A percentile compares a stretch with the other conserved stretches of the same genome.
Evolutionary conservation across 2,888 invertebrate genomes (phyloP).

Genomic region (Cerastoderma edule): DNA sequence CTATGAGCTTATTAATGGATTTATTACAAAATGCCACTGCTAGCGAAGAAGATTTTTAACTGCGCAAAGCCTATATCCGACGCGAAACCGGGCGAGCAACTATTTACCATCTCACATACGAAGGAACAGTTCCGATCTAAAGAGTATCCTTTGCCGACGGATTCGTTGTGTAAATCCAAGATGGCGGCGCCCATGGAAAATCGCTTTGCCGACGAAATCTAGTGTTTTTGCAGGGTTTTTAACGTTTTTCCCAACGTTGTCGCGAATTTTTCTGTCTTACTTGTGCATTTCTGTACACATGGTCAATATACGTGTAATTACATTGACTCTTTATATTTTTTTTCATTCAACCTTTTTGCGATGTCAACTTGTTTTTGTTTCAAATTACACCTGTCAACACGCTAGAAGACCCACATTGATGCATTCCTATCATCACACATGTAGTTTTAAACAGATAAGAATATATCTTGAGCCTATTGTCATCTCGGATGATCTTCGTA

Average conservation of each 20-base stretch:
- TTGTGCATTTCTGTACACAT: too few relatives aligned
- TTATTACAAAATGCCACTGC: constrained; percentile 78
- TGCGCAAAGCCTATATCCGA: constrained; percentile 71
- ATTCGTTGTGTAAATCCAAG: constrained; percentile 69
- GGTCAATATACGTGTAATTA: background rate
- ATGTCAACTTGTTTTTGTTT: too few relatives aligned
- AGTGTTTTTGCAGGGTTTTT: background rate
- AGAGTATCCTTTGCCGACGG: constrained; percentile 80
- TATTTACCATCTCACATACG: constrained; percentile 80
- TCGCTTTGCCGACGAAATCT: constrained; percentile 35
- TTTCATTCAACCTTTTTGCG: constrained; percentile 11
- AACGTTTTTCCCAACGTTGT: background rate
- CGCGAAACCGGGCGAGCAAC: constrained; percentile 70
- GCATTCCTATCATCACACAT: too few relatives aligned
- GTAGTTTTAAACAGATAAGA: too few relatives aligned
- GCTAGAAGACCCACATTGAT: too few relatives aligned
- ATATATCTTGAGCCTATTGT: too few relatives aligned
- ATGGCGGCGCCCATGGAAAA: constrained; percentile 78
- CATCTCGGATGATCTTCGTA: too few relatives aligned
- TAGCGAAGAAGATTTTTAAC: constrained; percentile 78
- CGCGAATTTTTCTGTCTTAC: background rate
- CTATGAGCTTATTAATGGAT: constrained; percentile 59
- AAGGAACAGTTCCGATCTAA: constrained; percentile 81
- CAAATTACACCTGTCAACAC: too few relatives aligned
- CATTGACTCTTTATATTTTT: background rate